These are phyloP conservation scores for Rhogogaster chlorosoma DNA, from an alignment of 2,888 invertebrate genomes.

Conservation along the genomic window DNA sequence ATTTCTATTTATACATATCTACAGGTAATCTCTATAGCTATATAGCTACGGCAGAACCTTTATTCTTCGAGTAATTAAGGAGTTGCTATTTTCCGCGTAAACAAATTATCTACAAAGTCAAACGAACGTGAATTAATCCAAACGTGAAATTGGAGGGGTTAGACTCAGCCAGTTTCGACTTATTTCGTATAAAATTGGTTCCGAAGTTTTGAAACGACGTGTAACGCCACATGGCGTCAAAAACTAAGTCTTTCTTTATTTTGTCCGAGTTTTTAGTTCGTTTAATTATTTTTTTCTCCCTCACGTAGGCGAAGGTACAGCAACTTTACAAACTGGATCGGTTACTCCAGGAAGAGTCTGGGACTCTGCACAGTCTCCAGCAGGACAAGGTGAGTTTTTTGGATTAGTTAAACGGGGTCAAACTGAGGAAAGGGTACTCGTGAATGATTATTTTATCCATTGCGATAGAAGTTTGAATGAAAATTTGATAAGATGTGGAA, in stretches of 20 bases:
- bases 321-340: slow-evolving; percentile 88
- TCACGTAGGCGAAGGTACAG: slow-evolving; percentile 84
- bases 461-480: neutral
- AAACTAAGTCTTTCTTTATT: neutral
- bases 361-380: slow-evolving; percentile 85
- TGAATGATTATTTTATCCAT: neutral
- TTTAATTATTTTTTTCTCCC: neutral
- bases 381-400: slow-evolving; percentile 83
- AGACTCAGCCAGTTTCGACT: neutral
- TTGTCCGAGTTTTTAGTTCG: neutral
- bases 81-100: neutral
- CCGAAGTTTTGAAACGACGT: neutral
- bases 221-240: neutral
- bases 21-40: neutral
- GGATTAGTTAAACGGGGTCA: neutral
- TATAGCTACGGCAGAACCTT: neutral
- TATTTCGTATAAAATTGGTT: neutral
- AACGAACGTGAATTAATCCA: neutral
- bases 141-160: neutral
- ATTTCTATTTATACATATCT: neutral
- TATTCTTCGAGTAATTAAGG: neutral
- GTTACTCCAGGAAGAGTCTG: slow-evolving; percentile 87
- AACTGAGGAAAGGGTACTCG: neutral
- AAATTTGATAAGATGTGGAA: neutral
- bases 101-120: neutral